These are phyloP conservation scores for Eufriesea mexicana DNA, from an alignment of 1,140 invertebrate genomes.

Conservation along the genomic window DNA sequence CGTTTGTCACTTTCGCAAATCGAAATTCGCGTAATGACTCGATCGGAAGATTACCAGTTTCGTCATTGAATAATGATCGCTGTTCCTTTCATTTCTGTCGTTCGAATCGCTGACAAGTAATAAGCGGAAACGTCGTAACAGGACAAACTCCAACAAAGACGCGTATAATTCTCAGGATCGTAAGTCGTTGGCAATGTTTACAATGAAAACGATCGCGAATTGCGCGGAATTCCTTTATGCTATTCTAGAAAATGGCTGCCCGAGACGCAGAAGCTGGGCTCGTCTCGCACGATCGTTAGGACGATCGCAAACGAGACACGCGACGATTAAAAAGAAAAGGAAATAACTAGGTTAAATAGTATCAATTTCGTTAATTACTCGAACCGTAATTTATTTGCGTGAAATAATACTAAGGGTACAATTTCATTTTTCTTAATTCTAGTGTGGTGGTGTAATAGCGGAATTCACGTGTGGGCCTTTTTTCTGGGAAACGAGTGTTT, in stretches of 20 bases:
- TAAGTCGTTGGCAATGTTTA: not conserved
- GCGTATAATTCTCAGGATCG: not conserved
- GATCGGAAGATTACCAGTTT: conserved; percentile 18
- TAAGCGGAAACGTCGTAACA: conserved; percentile 53
- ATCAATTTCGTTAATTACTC: too few relatives aligned
- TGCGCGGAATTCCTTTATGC: not conserved
- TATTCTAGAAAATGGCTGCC: too few relatives aligned
- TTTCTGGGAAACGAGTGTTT: too few relatives aligned
- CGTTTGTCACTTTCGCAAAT: not conserved
- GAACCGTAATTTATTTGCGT: too few relatives aligned
- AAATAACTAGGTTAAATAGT: too few relatives aligned
- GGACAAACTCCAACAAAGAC: conserved; percentile 27
- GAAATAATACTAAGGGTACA: too few relatives aligned
- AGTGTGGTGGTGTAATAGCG: too few relatives aligned
- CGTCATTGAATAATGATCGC: conserved; percentile 37
- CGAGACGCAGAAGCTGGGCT: not conserved
- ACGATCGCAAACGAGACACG: too few relatives aligned
- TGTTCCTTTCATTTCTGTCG: conserved; percentile 27
- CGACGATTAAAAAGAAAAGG: too few relatives aligned
- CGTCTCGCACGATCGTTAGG: too few relatives aligned
- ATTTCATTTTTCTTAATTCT: too few relatives aligned
- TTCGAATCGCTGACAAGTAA: conserved; percentile 38
- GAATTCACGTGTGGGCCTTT: too few relatives aligned
- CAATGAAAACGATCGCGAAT: not conserved
- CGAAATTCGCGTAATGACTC: not conserved